Evolutionary conservation across 2,888 invertebrate genomes (phyloP).

Genomic region (Acanthococcus lagerstroemiae): DNA sequence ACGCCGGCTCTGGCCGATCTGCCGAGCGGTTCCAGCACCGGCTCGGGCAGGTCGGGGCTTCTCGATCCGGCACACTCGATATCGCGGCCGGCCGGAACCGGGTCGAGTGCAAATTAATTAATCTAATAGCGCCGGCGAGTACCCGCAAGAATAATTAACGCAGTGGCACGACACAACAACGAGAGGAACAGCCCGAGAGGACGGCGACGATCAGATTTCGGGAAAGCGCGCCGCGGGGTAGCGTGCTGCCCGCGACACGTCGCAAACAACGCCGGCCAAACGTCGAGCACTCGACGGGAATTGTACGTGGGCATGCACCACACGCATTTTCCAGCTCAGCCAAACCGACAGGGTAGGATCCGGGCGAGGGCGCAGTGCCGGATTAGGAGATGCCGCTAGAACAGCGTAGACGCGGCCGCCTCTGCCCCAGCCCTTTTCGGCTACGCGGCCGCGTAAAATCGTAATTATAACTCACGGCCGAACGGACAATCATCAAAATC

Average conservation of each 20-base stretch:
- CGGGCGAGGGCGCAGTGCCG: no score
- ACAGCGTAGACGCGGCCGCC: not conserved
- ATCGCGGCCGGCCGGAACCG: not conserved
- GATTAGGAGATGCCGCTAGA: no score
- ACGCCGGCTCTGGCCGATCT: no score
- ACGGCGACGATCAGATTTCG: no score
- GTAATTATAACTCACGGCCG: conserved; percentile 10
- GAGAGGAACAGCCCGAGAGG: not conserved
- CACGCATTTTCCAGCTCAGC: no score
- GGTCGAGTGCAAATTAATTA: conserved; percentile 24
- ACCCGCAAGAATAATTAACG: conserved; percentile 21
- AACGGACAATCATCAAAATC: conserved; percentile 1
- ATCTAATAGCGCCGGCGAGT: conserved; percentile 10
- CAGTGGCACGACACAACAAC: conserved; percentile 8
- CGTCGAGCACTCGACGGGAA: no score
- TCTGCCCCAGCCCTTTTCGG: not conserved
- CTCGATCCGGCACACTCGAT: not conserved
- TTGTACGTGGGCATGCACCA: no score
- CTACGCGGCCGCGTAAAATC: not conserved
- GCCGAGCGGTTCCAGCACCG: no score
- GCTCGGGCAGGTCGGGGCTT: no score
- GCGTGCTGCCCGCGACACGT: conserved; percentile 2
- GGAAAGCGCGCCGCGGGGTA: conserved; percentile 1
- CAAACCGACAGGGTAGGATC: no score
- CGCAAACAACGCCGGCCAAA: no score